A percentile compares a stretch with the other conserved stretches of the same genome.
These are phyloP conservation scores for Emmelina monodactyla DNA, from an alignment of 2,888 invertebrate species.

Conservation along the genomic window DNA sequence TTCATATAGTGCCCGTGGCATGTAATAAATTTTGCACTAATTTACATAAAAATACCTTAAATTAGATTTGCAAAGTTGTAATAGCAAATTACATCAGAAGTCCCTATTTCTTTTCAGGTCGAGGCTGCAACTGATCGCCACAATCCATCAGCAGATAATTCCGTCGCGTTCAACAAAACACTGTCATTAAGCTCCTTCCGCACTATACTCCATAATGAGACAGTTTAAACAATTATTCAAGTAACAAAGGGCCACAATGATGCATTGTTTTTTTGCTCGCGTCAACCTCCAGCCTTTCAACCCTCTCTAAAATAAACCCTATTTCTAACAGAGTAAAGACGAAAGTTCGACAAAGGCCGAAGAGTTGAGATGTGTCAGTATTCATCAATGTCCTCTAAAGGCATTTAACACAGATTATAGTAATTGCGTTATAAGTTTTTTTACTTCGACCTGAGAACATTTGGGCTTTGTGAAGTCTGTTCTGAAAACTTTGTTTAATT, in stretches of 20 bases:
- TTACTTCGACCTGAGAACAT: slow-evolving; percentile 14
- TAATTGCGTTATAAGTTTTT: slow-evolving; percentile 32
- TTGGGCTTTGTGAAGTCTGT: too few relatives aligned
- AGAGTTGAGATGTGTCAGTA: background rate
- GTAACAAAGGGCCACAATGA: slow-evolving; percentile 31
- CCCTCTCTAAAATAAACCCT: too few relatives aligned
- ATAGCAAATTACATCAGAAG: too few relatives aligned
- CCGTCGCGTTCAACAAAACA: slow-evolving; percentile 1
- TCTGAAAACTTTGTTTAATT: too few relatives aligned
- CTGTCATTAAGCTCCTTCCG: background rate
- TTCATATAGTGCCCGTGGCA: too few relatives aligned
- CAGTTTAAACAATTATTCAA: slow-evolving; percentile 36
- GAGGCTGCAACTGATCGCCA: background rate
- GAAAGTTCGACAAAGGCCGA: too few relatives aligned
- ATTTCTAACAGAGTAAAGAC: too few relatives aligned
- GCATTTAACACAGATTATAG: slow-evolving; percentile 40
- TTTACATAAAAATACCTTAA: too few relatives aligned
- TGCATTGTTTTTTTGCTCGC: slow-evolving; percentile 32
- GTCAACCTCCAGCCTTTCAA: slow-evolving; percentile 30
- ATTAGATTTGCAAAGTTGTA: too few relatives aligned
- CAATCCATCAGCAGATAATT: background rate
- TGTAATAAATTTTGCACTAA: too few relatives aligned
- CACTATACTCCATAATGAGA: slow-evolving; percentile 27
- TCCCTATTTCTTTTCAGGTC: background rate
- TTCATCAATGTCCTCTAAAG: slow-evolving; percentile 13